phyloP scores from a whole-genome alignment of 2,113 vertebrate genomes.

The Colaptes auratus region DNA sequence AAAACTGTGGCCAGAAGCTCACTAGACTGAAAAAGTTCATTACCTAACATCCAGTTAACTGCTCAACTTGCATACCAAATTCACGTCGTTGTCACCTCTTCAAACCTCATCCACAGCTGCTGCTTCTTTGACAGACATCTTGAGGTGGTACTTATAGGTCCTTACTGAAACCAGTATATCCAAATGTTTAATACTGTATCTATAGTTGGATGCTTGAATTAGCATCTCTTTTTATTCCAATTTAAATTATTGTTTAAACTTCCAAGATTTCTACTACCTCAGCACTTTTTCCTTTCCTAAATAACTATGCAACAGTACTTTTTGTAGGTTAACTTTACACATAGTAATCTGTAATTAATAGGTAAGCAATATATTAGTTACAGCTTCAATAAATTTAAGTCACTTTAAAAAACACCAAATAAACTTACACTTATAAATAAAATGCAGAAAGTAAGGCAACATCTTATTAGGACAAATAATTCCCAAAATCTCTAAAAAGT shows the following conservation, averaged over 20 bases:
- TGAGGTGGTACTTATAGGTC: not conserved
- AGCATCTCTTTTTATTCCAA: not conserved
- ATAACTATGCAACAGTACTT: not conserved
- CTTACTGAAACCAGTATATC: not conserved
- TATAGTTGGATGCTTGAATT: not conserved
- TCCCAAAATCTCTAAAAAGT: not conserved
- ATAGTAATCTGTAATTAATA: not conserved
- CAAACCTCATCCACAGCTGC: fast-evolving
- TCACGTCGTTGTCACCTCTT: not conserved
- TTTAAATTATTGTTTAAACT: not conserved
- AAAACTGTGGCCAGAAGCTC: not conserved
- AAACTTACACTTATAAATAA: not conserved
- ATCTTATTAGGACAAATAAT: not conserved
- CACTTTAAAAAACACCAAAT: not conserved
- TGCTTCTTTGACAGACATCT: not conserved
- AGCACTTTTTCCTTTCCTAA: not conserved
- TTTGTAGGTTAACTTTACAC: not conserved
- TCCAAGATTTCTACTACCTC: not conserved
- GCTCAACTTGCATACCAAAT: fast-evolving
- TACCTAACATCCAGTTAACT: not conserved
- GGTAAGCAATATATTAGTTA: not conserved
- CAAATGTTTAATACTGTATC: not conserved
- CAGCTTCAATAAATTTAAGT: not conserved
- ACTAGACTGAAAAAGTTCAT: not conserved
- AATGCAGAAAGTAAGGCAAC: not conserved